These are phyloP conservation scores for Oxycera nigricornis DNA, from an alignment of 2,888 invertebrate species.

Conservation along the genomic window DNA sequence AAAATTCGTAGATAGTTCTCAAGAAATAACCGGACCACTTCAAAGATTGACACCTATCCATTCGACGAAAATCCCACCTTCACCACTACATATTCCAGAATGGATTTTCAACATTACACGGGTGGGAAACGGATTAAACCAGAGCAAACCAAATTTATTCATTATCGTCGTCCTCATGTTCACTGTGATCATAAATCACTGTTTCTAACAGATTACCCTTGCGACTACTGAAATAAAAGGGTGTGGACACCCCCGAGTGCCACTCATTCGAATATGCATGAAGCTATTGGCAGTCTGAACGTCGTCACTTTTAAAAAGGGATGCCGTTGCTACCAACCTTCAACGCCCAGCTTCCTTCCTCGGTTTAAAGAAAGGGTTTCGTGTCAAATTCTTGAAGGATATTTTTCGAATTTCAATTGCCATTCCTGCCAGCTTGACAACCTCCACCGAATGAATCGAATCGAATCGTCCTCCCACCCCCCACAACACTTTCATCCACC, in stretches of 20 bases:
- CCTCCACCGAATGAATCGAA: conserved; percentile 6
- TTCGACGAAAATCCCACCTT: too few species aligned
- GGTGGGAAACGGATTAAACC: neutral
- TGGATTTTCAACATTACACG: too few species aligned
- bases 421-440: neutral
- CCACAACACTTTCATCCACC: neutral
- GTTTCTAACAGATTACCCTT: conserved; percentile 14
- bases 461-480: conserved; percentile 9
- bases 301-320: conserved; percentile 3
- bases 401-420: conserved; percentile 10
- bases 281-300: neutral
- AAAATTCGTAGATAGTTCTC: too few species aligned
- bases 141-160: conserved; percentile 36
- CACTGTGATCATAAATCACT: conserved; percentile 33
- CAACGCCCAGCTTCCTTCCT: conserved; percentile 5
- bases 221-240: conserved; percentile 10
- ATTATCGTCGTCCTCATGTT: conserved; percentile 7
- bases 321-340: neutral
- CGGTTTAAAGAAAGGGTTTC: conserved; percentile 1
- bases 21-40: too few species aligned
- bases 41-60: too few species aligned
- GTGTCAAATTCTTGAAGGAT: neutral
- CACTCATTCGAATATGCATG: conserved; percentile 7
- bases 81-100: too few species aligned
- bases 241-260: conserved; percentile 27